Evolutionary conservation across 2,113 vertebrate species (phyloP).

Genomic region (Oxygymnocypris stewartii): DNA sequence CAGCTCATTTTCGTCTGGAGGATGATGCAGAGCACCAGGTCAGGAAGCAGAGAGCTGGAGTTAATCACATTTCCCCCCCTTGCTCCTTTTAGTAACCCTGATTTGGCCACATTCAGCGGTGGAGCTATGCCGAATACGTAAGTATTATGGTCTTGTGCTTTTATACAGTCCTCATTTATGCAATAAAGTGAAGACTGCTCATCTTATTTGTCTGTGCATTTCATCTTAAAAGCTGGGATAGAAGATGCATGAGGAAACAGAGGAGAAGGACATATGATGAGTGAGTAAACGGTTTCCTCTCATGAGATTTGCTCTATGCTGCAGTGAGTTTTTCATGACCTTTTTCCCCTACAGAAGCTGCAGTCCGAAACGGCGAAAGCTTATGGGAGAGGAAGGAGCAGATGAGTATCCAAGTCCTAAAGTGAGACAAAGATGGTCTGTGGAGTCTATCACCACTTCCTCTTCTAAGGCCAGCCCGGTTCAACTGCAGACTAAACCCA

Average conservation of each 20-base stretch:
- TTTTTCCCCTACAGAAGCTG: conserved; percentile 64
- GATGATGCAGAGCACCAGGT: conserved; percentile 65
- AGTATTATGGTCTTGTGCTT: conserved; percentile 15
- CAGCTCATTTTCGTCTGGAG: conserved; percentile 3
- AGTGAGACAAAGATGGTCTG: conserved; percentile 52
- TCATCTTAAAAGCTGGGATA: conserved; percentile 72
- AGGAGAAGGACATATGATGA: conserved; percentile 73
- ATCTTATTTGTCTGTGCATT: conserved; percentile 7
- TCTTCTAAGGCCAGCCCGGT: conserved; percentile 31
- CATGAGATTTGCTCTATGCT: background rate
- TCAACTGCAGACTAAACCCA: background rate
- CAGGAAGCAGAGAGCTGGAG: conserved; percentile 61
- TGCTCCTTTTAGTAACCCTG: conserved; percentile 62
- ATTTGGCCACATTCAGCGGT: conserved; percentile 61
- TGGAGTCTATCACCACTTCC: conserved; percentile 30
- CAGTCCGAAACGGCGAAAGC: conserved; percentile 71
- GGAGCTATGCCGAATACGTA: conserved; percentile 62
- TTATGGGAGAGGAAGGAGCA: conserved; percentile 64
- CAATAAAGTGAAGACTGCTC: background rate
- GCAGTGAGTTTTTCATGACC: background rate
- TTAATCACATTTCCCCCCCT: conserved; percentile 69
- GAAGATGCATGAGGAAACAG: conserved; percentile 73
- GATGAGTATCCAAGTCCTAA: conserved; percentile 48
- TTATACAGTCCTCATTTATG: background rate
- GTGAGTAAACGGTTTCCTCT: conserved; percentile 58